Conservation (phyloP, 2,113 vertebrate species). For the Gulo gulo region DNA sequence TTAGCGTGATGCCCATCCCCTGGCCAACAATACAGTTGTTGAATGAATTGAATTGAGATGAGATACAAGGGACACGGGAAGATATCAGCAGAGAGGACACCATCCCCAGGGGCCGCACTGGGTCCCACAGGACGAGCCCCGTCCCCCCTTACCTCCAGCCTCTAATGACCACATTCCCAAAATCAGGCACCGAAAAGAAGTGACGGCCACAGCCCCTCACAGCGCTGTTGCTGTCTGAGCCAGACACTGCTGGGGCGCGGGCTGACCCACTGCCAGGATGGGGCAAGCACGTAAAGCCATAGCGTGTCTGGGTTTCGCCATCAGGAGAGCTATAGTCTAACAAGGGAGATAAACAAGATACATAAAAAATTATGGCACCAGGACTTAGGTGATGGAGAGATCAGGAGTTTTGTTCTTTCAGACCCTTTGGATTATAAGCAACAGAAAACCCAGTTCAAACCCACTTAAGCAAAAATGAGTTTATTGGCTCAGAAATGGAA, state of each 20-base stretch:
- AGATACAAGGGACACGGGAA: neutral
- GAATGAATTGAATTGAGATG: neutral
- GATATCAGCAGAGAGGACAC: neutral
- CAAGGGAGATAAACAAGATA: neutral
- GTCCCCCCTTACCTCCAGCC: neutral
- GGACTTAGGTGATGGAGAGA: neutral
- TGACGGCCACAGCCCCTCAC: neutral
- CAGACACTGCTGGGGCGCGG: neutral
- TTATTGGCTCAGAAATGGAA: neutral
- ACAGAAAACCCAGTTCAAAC: constrained; percentile 1
- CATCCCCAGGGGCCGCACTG: neutral
- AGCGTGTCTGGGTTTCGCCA: neutral
- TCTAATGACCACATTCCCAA: neutral
- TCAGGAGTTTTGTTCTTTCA: neutral
- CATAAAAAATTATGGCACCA: neutral
- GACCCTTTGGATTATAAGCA: neutral
- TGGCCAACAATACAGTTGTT: neutral
- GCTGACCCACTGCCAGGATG: neutral
- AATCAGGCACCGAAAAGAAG: neutral
- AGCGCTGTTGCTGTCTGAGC: neutral
- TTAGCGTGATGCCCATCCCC: neutral
- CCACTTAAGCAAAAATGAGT: neutral
- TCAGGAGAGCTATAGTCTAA: neutral
- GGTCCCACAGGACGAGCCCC: neutral
- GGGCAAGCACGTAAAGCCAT: neutral